A percentile compares a stretch with the other conserved stretches of the same genome.
phyloP scores from a whole-genome alignment of 1,140 invertebrate genomes.

The Uloborus diversus region DNA sequence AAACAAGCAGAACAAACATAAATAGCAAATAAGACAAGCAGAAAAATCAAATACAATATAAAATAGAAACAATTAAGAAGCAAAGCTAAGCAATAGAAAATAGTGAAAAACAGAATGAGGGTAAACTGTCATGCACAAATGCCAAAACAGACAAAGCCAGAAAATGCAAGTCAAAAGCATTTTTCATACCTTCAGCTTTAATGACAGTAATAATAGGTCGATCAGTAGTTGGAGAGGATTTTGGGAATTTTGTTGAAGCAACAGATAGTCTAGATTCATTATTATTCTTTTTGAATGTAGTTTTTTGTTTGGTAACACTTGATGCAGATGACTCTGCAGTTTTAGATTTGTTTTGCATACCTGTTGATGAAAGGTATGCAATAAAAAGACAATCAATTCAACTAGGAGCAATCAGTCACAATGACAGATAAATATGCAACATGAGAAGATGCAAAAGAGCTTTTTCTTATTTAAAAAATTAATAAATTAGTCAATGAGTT shows the following conservation, averaged over 20 bases:
- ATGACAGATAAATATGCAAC: too few species aligned
- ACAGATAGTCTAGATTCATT: background rate
- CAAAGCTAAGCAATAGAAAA: background rate
- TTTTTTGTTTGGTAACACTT: background rate
- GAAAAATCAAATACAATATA: too few species aligned
- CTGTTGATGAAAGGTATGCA: background rate
- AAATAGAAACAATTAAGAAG: too few species aligned
- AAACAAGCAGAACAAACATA: too few species aligned
- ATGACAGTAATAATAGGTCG: conserved; percentile 26
- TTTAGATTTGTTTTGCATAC: background rate
- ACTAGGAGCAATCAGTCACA: too few species aligned
- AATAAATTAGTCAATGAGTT: too few species aligned
- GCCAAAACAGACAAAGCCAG: background rate
- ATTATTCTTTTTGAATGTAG: background rate
- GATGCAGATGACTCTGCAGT: background rate
- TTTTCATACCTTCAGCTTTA: conserved; percentile 32
- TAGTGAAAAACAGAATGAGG: too few species aligned
- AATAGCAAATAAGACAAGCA: too few species aligned
- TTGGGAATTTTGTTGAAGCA: background rate
- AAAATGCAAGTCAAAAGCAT: background rate
- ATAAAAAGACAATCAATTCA: background rate
- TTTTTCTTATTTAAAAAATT: too few species aligned
- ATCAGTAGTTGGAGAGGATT: conserved; percentile 14
- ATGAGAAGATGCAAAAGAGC: too few species aligned
- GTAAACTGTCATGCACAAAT: background rate